Percentiles rank a stretch among this genome's conserved stretches.
These are phyloP conservation scores for Dasypus novemcinctus DNA, from an alignment of 2,113 vertebrate genomes.

Conservation along the genomic window DNA sequence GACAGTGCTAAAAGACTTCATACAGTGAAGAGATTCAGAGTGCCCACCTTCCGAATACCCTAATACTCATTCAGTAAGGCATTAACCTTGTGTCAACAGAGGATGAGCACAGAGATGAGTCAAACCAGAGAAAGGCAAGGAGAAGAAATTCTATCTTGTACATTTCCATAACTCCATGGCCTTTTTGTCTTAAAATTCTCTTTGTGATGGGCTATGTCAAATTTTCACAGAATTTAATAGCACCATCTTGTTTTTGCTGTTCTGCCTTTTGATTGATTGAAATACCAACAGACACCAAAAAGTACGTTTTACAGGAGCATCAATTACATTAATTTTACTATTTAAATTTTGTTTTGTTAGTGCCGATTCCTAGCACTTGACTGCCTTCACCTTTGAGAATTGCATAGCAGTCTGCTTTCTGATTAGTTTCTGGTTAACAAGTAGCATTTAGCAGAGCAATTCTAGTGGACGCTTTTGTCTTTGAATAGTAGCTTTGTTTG, in stretches of 20 bases:
- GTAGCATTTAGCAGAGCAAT: not conserved
- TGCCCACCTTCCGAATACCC: too few relatives aligned
- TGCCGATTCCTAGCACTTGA: constrained; percentile 76
- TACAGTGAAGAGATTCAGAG: too few relatives aligned
- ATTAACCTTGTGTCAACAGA: not conserved
- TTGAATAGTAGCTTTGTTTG: constrained; percentile 37
- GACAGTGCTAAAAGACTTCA: not conserved
- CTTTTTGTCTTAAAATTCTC: not conserved
- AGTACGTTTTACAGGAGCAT: not conserved
- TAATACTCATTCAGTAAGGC: not conserved
- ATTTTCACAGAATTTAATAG: not conserved
- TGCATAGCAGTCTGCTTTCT: constrained; percentile 48
- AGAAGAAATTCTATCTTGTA: not conserved
- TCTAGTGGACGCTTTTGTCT: not conserved
- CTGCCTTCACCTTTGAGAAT: constrained; percentile 68
- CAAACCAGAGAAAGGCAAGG: not conserved
- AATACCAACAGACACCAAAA: not conserved
- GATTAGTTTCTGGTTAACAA: constrained; percentile 30
- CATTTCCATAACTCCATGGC: not conserved
- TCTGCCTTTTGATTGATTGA: not conserved
- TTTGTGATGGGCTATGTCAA: not conserved
- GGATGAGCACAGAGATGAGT: not conserved
- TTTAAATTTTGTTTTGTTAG: constrained; percentile 72
- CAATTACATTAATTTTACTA: constrained; percentile 25
- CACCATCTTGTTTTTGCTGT: constrained; percentile 63